Evolutionary conservation across 23 tunicate species (phyloP).

Genomic region (Styela clava): DNA sequence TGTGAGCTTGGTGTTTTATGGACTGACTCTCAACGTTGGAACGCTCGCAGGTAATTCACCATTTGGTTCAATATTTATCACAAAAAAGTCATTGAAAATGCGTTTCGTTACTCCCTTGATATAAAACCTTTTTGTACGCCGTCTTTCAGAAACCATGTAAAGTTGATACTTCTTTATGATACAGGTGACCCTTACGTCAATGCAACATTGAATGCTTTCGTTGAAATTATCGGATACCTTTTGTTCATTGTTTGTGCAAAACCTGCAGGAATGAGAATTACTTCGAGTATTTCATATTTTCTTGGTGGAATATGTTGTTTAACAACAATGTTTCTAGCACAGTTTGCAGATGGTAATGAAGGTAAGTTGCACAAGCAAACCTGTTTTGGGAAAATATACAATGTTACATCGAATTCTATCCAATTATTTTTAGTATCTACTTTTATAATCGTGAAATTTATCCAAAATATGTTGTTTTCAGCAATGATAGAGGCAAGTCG

Average conservation of each 20-base stretch:
- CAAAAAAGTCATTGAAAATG: neutral
- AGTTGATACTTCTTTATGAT: neutral
- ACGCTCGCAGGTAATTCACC: constrained; percentile 51
- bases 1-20: constrained; percentile 60
- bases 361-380: too few species aligned
- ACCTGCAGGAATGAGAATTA: neutral
- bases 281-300: neutral
- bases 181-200: constrained; percentile 64
- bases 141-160: neutral
- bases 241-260: neutral
- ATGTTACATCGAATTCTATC: too few species aligned
- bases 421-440: too few species aligned
- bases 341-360: constrained; percentile 42
- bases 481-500: constrained; percentile 27
- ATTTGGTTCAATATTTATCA: too few species aligned
- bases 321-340: constrained; percentile 29
- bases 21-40: constrained; percentile 59
- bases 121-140: neutral
- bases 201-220: constrained; percentile 43
- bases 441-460: too few species aligned
- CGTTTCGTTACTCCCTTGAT: neutral
- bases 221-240: constrained; percentile 34
- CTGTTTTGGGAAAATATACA: too few species aligned
- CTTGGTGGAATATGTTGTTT: constrained; percentile 33
- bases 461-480: too few species aligned